Evolutionary conservation across 2,888 invertebrate genomes (phyloP).

Genomic region (Drosophila glabriapex): DNA sequence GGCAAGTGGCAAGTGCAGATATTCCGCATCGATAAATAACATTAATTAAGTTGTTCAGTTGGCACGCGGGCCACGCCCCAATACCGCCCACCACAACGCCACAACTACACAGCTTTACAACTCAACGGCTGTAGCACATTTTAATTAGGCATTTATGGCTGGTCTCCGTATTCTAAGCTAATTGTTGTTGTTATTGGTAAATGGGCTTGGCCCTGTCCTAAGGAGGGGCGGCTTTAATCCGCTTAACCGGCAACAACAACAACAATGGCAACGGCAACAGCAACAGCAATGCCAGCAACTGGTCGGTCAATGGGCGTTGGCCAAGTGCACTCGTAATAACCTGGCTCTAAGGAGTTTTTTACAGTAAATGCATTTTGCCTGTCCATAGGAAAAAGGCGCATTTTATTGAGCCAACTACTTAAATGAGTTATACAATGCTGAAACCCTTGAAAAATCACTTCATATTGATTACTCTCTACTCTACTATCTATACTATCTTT

Average conservation of each 20-base stretch:
- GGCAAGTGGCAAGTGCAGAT: constrained; percentile 47
- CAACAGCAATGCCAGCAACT: constrained; percentile 1
- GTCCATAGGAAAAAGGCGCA: neutral
- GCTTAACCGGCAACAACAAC: constrained; percentile 45
- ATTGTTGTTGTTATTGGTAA: constrained; percentile 20
- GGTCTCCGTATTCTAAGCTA: constrained; percentile 43
- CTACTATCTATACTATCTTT: too few species aligned
- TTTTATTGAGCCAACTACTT: too few species aligned
- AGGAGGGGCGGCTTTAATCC: constrained; percentile 49
- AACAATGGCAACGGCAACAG: constrained; percentile 2
- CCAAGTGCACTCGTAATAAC: constrained; percentile 12
- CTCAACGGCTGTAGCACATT: constrained; percentile 41
- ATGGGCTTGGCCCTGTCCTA: neutral
- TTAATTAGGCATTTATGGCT: constrained; percentile 74
- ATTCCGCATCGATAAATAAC: constrained; percentile 80
- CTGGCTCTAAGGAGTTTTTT: constrained; percentile 14
- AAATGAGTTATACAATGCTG: too few species aligned
- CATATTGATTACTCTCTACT: too few species aligned
- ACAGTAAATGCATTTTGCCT: constrained; percentile 3
- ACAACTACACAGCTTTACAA: constrained; percentile 2
- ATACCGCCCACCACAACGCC: constrained; percentile 34
- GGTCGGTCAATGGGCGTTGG: constrained; percentile 24
- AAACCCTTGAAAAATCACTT: neutral
- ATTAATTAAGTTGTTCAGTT: constrained; percentile 77
- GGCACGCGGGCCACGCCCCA: constrained; percentile 58